phyloP scores from a whole-genome alignment of 2,888 invertebrate genomes.

The Caenorhabditis sp. region DNA sequence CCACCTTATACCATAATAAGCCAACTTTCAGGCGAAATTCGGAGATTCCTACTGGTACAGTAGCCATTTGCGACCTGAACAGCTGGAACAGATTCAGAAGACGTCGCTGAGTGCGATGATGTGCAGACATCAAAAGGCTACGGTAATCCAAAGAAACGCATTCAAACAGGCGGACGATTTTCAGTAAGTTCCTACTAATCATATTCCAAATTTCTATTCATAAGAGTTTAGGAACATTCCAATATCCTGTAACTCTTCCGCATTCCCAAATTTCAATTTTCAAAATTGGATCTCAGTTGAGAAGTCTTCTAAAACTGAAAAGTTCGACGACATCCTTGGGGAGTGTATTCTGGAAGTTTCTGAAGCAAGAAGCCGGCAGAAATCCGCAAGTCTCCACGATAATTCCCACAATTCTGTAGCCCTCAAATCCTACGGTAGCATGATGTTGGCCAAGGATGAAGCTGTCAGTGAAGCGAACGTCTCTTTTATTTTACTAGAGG shows the following conservation, averaged over 20 bases:
- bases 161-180: conserved; percentile 89
- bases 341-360: conserved; percentile 50
- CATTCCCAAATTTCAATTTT: conserved; percentile 26
- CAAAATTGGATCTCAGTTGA: conserved; percentile 31
- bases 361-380: conserved; percentile 14
- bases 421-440: conserved; percentile 71
- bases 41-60: conserved; percentile 62
- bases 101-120: conserved; percentile 90
- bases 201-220: too few species aligned
- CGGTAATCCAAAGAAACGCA: conserved; percentile 89
- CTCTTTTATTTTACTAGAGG: conserved; percentile 76
- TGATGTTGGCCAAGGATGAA: conserved; percentile 80
- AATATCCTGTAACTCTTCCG: conserved; percentile 44
- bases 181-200: too few species aligned
- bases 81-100: conserved; percentile 91
- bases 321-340: conserved; percentile 40
- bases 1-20: conserved; percentile 80
- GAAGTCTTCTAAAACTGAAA: not conserved
- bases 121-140: conserved; percentile 88
- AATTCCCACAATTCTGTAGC: conserved; percentile 44
- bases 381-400: conserved; percentile 8
- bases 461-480: conserved; percentile 73
- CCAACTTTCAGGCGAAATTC: conserved; percentile 57
- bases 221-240: too few species aligned
- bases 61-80: conserved; percentile 83